Conservation (phyloP, 2,888 invertebrate species). For the Leptopterna dolabrata region DNA sequence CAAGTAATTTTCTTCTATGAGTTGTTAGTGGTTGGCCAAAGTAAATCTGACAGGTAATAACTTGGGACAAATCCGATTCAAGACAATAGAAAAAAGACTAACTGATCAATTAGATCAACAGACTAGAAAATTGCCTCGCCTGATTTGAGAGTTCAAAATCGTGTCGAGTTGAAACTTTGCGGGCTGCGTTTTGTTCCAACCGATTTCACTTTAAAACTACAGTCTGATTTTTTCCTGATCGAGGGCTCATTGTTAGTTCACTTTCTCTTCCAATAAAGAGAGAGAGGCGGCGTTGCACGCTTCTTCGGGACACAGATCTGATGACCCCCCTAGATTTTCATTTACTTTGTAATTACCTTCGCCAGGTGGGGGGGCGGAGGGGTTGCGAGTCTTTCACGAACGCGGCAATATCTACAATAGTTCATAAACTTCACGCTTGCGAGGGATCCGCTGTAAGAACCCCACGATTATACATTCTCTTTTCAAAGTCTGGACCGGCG, state of each 20-base stretch:
- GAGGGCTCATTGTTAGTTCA: conserved; percentile 33
- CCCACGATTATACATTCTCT: background rate
- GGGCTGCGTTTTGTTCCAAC: background rate
- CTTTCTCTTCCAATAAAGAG: conserved; percentile 43
- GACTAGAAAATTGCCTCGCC: background rate
- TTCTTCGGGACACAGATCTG: conserved; percentile 42
- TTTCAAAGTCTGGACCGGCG: background rate
- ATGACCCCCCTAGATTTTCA: conserved; percentile 38
- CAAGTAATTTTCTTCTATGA: too few relatives aligned
- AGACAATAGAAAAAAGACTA: background rate
- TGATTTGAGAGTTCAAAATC: background rate
- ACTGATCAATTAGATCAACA: background rate
- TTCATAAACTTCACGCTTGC: conserved; percentile 25
- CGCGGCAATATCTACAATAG: background rate
- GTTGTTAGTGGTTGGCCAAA: too few relatives aligned
- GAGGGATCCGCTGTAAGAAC: background rate
- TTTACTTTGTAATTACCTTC: conserved; percentile 41
- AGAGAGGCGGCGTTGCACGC: conserved; percentile 6
- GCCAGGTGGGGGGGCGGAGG: background rate
- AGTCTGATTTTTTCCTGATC: conserved; percentile 9
- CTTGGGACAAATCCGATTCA: background rate
- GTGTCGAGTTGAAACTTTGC: background rate
- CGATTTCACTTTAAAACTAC: background rate
- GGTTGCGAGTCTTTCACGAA: background rate
- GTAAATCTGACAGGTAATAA: too few relatives aligned